Evolutionary conservation across 2,888 invertebrate genomes (phyloP).

Genomic region (Altica lythri): DNA sequence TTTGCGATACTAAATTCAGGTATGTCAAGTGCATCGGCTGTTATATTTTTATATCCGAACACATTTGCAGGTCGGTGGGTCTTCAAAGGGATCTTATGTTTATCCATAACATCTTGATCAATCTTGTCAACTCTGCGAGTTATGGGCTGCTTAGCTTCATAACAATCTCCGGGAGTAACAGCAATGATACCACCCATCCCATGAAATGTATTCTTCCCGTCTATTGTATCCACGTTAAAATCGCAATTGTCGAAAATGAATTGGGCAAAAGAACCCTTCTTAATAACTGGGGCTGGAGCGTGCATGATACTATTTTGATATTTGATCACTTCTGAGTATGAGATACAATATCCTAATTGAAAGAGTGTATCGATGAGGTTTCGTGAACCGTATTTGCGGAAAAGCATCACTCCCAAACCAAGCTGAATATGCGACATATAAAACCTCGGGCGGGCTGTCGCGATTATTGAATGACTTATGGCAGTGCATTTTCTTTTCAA

Average conservation of each 20-base stretch:
- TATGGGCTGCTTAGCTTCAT: background rate
- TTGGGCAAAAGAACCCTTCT: background rate
- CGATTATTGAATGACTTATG: slow-evolving; percentile 9
- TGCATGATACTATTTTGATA: too few relatives aligned
- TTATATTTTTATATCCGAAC: slow-evolving; percentile 4
- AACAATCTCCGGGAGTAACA: background rate
- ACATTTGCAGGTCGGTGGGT: background rate
- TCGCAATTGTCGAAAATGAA: background rate
- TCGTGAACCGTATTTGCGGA: background rate
- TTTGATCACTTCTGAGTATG: slow-evolving; percentile 1
- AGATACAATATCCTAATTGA: slow-evolving; percentile 1
- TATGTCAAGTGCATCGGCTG: background rate
- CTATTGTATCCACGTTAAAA: too few relatives aligned
- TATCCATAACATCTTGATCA: background rate
- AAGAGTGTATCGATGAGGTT: slow-evolving; percentile 1
- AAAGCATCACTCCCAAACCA: slow-evolving; percentile 5
- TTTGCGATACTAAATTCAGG: slow-evolving; percentile 2
- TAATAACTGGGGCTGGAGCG: background rate
- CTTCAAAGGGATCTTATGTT: background rate
- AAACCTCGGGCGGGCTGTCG: background rate
- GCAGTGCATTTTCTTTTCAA: background rate
- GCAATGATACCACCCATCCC: background rate
- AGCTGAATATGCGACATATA: slow-evolving; percentile 5
- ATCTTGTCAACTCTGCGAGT: background rate
- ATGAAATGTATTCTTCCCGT: too few relatives aligned